Percentiles rank a stretch among this genome's conserved stretches.
phyloP scores from a whole-genome alignment of 1,140 invertebrate species.

The Gryon sp. region DNA sequence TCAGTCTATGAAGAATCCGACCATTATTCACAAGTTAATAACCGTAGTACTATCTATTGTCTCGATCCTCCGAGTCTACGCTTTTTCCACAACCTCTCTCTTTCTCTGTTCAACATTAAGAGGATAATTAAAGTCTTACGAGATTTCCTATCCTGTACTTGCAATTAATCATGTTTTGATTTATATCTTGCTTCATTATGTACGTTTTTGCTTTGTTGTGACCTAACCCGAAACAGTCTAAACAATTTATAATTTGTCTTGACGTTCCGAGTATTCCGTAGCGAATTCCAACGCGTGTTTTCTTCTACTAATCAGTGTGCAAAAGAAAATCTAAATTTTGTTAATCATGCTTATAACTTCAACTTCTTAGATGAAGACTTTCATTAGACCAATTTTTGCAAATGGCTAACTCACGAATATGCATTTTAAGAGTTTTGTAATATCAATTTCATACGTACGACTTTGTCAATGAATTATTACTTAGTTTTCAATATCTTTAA shows the following conservation, averaged over 20 bases:
- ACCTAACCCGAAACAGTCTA: constrained; percentile 21
- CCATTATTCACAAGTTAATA: constrained; percentile 33
- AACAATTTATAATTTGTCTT: constrained; percentile 35
- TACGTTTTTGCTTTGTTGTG: constrained; percentile 2
- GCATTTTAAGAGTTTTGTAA: too few species aligned
- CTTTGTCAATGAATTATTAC: constrained; percentile 36
- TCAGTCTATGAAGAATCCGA: too few species aligned
- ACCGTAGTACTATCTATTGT: constrained; percentile 38
- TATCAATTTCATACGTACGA: not conserved
- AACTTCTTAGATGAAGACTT: too few species aligned
- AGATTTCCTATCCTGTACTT: constrained; percentile 16
- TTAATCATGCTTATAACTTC: too few species aligned
- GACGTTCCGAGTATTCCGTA: not conserved
- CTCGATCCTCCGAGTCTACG: constrained; percentile 15
- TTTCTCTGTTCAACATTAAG: constrained; percentile 17
- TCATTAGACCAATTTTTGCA: too few species aligned
- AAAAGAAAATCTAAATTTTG: too few species aligned
- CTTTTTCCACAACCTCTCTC: constrained; percentile 16
- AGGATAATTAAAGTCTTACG: constrained; percentile 46
- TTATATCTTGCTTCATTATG: constrained; percentile 46
- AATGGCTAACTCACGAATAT: too few species aligned
- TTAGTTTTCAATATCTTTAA: constrained; percentile 24
- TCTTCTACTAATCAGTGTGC: too few species aligned
- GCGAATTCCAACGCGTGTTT: constrained; percentile 1
- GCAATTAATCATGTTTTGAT: constrained; percentile 55